These are phyloP conservation scores for Acipenser transmontanus DNA, from an alignment of 2,797 vertebrate genomes.

Conservation along the genomic window DNA sequence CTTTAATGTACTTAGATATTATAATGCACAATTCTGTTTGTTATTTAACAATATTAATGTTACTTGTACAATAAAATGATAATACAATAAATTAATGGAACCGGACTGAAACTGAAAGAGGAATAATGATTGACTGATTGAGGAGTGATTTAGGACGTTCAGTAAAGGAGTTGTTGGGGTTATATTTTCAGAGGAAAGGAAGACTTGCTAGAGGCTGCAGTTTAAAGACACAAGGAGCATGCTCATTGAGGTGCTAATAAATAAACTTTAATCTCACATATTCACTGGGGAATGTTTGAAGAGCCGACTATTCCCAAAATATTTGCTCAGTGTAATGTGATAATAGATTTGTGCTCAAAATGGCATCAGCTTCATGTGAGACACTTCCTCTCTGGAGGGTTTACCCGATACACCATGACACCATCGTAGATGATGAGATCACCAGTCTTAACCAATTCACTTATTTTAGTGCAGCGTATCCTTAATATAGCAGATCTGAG, in stretches of 20 bases:
- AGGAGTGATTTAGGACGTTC: too few species aligned
- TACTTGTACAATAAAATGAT: too few species aligned
- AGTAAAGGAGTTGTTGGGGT: too few species aligned
- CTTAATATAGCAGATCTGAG: neutral
- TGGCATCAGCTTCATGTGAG: neutral
- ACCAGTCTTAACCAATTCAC: constrained; percentile 1
- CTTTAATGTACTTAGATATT: too few species aligned
- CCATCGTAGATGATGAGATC: constrained; percentile 18
- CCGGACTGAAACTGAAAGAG: too few species aligned
- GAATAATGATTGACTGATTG: too few species aligned
- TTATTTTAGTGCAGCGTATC: constrained; percentile 14
- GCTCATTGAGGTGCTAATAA: neutral
- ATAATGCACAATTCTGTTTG: too few species aligned
- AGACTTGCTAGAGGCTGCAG: too few species aligned
- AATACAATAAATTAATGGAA: too few species aligned
- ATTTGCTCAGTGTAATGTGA: constrained; percentile 19
- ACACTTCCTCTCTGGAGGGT: constrained; percentile 13
- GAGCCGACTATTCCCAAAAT: constrained; percentile 18
- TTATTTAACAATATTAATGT: too few species aligned
- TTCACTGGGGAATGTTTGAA: constrained; percentile 15
- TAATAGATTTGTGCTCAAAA: constrained; percentile 17
- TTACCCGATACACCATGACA: constrained; percentile 19
- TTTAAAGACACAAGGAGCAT: too few species aligned
- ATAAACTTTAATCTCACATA: constrained; percentile 2
- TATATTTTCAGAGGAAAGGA: too few species aligned